Evolutionary conservation across 2,113 vertebrate genomes (phyloP).

Genomic region (Parotia lawesii): DNA sequence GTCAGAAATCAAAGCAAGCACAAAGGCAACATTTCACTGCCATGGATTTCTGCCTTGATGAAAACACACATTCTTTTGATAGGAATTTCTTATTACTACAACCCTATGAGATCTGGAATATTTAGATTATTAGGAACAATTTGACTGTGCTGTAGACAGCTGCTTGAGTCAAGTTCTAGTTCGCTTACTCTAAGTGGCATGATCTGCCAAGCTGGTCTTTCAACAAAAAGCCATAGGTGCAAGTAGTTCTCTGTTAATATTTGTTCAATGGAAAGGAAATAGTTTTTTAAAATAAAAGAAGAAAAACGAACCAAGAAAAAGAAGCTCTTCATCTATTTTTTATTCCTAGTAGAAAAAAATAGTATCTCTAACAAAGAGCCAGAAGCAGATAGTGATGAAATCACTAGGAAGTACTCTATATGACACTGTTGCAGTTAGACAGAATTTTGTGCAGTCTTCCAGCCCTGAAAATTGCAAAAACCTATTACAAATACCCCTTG

Average conservation of each 20-base stretch:
- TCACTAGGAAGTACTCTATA: accelerated
- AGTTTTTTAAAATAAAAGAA: not conserved
- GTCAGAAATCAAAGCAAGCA: not conserved
- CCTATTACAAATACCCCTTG: not conserved
- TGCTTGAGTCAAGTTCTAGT: not conserved
- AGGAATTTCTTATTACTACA: not conserved
- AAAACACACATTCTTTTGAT: not conserved
- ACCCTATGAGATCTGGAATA: not conserved
- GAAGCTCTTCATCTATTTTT: not conserved
- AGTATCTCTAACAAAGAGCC: not conserved
- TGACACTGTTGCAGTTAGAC: not conserved
- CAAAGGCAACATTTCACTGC: not conserved
- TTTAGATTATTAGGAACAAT: not conserved
- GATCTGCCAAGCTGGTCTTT: not conserved
- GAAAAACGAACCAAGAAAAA: not conserved
- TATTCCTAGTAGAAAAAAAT: not conserved
- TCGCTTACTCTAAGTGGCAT: not conserved
- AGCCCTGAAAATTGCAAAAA: not conserved
- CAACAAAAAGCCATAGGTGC: not conserved
- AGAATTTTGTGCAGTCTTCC: not conserved
- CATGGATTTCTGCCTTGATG: not conserved
- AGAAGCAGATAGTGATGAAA: not conserved
- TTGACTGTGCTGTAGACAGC: not conserved
- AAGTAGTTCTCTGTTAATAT: not conserved
- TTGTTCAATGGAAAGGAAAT: not conserved